Conservation (phyloP, 2,113 vertebrate genomes). For the Macaca fascicularis region DNA sequence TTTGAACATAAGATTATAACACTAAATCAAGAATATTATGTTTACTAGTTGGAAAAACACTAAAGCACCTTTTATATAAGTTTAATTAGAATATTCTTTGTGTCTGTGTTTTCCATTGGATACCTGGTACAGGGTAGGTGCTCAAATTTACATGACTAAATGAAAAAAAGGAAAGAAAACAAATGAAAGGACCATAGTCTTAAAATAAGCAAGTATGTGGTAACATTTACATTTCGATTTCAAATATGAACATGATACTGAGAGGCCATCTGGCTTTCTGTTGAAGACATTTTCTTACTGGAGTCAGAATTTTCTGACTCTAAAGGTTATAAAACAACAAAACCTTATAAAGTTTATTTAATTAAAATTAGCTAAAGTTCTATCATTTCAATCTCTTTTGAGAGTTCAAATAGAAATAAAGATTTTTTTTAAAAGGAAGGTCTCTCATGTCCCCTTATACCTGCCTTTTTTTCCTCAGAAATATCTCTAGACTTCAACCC, state of each 20-base stretch:
- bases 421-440: background rate
- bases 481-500: background rate
- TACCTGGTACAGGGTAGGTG: background rate
- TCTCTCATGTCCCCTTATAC: background rate
- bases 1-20: background rate
- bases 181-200: background rate
- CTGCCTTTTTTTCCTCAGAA: background rate
- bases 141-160: background rate
- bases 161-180: background rate
- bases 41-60: background rate
- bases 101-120: constrained; percentile 1
- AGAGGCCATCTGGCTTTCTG: background rate
- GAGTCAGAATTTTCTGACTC: background rate
- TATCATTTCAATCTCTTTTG: background rate
- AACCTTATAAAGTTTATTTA: background rate
- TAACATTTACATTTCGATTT: constrained; percentile 28
- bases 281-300: background rate
- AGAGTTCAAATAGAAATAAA: background rate
- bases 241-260: background rate
- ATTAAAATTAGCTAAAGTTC: constrained; percentile 15
- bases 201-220: background rate
- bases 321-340: constrained; percentile 30
- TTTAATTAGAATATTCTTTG: background rate
- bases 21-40: constrained; percentile 20
- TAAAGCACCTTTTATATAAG: background rate